phyloP scores from a whole-genome alignment of 30 jellyfish, hydroid and myxozoan species.

The Clytia hemisphaerica region DNA sequence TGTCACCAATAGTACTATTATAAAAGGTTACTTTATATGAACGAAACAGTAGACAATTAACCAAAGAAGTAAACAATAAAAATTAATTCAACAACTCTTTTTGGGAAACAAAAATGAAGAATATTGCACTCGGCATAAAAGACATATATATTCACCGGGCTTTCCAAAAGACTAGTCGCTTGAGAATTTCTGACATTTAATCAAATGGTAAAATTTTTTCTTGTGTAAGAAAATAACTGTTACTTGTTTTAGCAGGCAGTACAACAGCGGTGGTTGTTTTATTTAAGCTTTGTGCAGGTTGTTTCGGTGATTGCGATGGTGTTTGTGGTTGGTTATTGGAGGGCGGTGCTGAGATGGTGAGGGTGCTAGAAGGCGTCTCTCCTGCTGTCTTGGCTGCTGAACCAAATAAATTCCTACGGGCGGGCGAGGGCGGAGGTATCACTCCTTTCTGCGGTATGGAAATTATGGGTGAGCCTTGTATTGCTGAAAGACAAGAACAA shows the following conservation, averaged over 20 bases:
- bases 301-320: not conserved
- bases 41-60: too few relatives aligned
- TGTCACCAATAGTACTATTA: not conserved
- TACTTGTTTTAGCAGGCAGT: constrained; percentile 23
- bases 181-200: not conserved
- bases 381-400: constrained; percentile 16
- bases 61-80: too few relatives aligned
- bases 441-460: constrained; percentile 25
- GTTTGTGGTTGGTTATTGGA: constrained; percentile 5
- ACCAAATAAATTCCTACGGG: constrained; percentile 66
- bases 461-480: constrained; percentile 33
- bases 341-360: not conserved
- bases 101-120: too few relatives aligned
- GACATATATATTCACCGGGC: too few relatives aligned
- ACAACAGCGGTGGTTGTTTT: constrained; percentile 26
- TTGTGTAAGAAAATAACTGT: not conserved
- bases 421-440: constrained; percentile 41
- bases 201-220: not conserved
- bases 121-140: too few relatives aligned
- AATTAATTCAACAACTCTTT: too few relatives aligned
- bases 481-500: not conserved
- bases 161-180: not conserved
- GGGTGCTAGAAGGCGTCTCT: not conserved
- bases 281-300: constrained; percentile 2
- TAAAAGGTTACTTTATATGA: not conserved